Conservation (phyloP, 2,888 invertebrate genomes). For the Caenorhabditis uteleia region DNA sequence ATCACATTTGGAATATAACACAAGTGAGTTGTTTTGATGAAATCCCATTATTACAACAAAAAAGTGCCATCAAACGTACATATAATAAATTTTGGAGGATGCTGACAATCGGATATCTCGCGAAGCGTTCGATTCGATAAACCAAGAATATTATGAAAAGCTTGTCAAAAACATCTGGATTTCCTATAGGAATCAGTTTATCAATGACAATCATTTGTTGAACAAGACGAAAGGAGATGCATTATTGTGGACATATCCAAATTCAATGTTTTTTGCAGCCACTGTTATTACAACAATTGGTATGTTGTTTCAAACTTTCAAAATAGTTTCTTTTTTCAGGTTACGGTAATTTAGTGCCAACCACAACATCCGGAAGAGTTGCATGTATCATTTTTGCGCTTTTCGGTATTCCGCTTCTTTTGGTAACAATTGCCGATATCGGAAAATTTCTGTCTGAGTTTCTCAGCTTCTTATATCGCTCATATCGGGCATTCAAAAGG, state of each 20-base stretch:
- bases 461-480: slow-evolving; percentile 64
- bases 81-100: slow-evolving; percentile 13
- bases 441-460: slow-evolving; percentile 69
- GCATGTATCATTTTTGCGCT: slow-evolving; percentile 69
- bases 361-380: slow-evolving; percentile 61
- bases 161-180: slow-evolving; percentile 53
- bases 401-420: slow-evolving; percentile 68
- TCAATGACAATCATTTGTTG: slow-evolving; percentile 64
- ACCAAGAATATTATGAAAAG: slow-evolving; percentile 66
- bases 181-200: slow-evolving; percentile 67
- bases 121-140: slow-evolving; percentile 66
- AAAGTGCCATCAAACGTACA: too few species aligned
- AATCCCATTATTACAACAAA: too few species aligned
- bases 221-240: slow-evolving; percentile 64
- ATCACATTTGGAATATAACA: slow-evolving; percentile 68
- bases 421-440: slow-evolving; percentile 69
- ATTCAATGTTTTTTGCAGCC: slow-evolving; percentile 69
- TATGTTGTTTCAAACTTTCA: slow-evolving; percentile 15
- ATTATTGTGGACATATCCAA: slow-evolving; percentile 68
- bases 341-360: slow-evolving; percentile 66
- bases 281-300: slow-evolving; percentile 70
- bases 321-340: slow-evolving; percentile 57
- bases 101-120: slow-evolving; percentile 62
- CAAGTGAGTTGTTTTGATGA: slow-evolving; percentile 53
- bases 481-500: slow-evolving; percentile 62